These are phyloP conservation scores for Mohoua ochrocephala DNA, from an alignment of 2,113 vertebrate species.

Conservation along the genomic window DNA sequence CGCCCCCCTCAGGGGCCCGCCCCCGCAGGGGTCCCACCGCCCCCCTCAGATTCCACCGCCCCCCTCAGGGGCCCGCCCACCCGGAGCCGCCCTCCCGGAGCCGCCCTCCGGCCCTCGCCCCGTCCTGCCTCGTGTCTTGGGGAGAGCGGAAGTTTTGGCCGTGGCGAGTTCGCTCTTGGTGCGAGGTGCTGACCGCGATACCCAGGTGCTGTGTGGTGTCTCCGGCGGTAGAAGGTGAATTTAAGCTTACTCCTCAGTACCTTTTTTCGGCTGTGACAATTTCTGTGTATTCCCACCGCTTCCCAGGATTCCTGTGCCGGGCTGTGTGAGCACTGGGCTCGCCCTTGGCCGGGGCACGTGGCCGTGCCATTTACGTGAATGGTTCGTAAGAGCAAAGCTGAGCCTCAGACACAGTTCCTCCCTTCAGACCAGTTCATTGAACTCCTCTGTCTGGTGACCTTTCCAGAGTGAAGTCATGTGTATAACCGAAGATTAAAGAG, in stretches of 20 bases:
- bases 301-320: fast-evolving
- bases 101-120: neutral
- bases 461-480: neutral
- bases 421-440: neutral
- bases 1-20: too few relatives aligned
- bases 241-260: fast-evolving
- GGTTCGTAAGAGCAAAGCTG: neutral
- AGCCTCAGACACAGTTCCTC: neutral
- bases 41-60: fast-evolving
- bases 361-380: fast-evolving
- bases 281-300: fast-evolving
- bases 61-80: fast-evolving
- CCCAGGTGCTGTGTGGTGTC: too few relatives aligned
- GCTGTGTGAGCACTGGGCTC: fast-evolving
- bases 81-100: fast-evolving
- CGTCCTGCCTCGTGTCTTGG: fast-evolving
- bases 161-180: fast-evolving
- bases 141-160: neutral
- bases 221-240: fast-evolving
- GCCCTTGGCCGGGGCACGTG: fast-evolving
- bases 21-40: too few relatives aligned
- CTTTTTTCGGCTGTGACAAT: neutral
- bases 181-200: fast-evolving
- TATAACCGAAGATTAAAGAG: constrained; percentile 12
- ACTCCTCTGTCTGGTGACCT: constrained; percentile 25